Base-by-base conservation (phyloP, 2,888 invertebrate species). In the Amiota mariae region DNA sequence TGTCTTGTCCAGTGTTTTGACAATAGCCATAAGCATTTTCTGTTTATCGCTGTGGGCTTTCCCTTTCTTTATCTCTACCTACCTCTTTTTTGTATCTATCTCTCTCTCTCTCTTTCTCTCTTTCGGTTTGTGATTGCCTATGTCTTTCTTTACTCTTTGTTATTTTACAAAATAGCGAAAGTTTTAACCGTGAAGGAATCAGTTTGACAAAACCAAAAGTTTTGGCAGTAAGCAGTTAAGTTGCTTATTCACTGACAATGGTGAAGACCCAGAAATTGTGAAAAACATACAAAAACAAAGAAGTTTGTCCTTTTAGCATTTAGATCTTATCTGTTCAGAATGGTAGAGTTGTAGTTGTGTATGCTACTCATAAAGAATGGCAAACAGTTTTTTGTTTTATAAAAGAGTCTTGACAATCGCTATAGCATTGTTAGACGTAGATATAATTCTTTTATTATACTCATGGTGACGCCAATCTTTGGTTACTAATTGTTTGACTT, bases 161-260 rank as follows among this genome's bases (percentile, higher is more conserved):
- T 54, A 15, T 54, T 54, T 54, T 59, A 9, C 15, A 46, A 13
- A 63, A 46, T 63, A 59, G 70, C 15, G 59, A 63, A 72, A 71
- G 71, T 71, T 71, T 71, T 71, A 36, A 36, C 36, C 36, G 51
- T 54, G 49, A 47, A 71, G 63, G 61, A 51, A 71, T 49, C 71
- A 71, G 61, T 71, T 71, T 57, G 68, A 48, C 72, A 75, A 74
- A 36, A 36, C 36, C 36, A 36, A 81, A 79, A 72, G 72, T 79
- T 77, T 79, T 75, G 72, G 71, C 75, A 77, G 77, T 73, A 75
- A 78, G 76, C 76, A 73, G 75, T 75, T 78, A 64, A 76, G 76
- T 74, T 77, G 76, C 76, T 66, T 20, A 20, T 20, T 15, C 47
- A 59, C 64, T 59, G 64, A 48, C 63, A 59, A 20, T 70, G 48